Percentiles rank a stretch among this genome's conserved stretches.
Conservation (phyloP, 2,113 vertebrate genomes). For the Rissa tridactyla region DNA sequence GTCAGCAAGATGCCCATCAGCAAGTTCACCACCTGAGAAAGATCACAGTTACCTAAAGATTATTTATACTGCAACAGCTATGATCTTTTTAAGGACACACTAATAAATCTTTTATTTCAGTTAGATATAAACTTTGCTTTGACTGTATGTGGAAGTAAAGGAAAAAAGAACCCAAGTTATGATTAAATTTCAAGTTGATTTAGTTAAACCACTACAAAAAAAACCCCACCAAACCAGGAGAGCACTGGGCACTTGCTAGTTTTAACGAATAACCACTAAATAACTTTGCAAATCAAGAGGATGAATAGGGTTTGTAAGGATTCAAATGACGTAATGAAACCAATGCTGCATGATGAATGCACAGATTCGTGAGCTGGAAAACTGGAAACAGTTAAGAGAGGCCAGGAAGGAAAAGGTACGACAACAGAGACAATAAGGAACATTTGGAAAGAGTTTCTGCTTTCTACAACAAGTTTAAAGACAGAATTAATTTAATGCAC, state of each 20-base stretch:
- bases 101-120: not conserved
- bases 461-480: not conserved
- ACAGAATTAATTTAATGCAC: not conserved
- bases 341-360: not conserved
- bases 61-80: not conserved
- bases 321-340: not conserved
- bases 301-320: not conserved
- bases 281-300: not conserved
- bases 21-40: constrained; percentile 90
- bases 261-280: not conserved
- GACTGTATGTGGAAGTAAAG: not conserved
- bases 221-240: not conserved
- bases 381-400: not conserved
- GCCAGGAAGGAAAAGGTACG: not conserved
- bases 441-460: not conserved
- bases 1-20: constrained; percentile 96
- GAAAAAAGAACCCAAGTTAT: not conserved
- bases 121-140: not conserved
- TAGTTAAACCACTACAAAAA: not conserved
- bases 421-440: not conserved
- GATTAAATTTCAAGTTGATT: not conserved
- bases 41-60: constrained; percentile 14
- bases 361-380: not conserved
- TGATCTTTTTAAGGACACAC: not conserved
- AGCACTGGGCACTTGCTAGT: not conserved